These are phyloP conservation scores for Oreochromis spilurus DNA, from an alignment of 2,113 vertebrate genomes.

Conservation along the genomic window DNA sequence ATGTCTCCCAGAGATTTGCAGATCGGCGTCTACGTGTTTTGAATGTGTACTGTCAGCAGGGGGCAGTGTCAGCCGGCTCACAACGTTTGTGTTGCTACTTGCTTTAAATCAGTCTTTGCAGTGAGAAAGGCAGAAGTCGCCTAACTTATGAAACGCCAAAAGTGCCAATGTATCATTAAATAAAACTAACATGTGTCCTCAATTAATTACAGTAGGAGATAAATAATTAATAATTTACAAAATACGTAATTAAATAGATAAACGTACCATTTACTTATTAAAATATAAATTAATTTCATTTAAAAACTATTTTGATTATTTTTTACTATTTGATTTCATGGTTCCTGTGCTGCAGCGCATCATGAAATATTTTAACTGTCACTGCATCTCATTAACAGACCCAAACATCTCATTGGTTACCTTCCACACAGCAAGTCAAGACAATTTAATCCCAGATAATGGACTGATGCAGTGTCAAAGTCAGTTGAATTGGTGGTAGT, in stretches of 20 bases:
- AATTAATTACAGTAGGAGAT: neutral
- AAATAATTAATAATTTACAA: neutral
- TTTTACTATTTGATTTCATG: neutral
- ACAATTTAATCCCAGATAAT: too few relatives aligned
- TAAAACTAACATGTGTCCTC: neutral
- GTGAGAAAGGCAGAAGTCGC: neutral
- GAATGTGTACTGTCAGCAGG: neutral
- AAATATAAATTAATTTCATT: neutral
- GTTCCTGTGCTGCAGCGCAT: neutral
- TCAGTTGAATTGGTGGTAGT: neutral
- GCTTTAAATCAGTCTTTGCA: neutral
- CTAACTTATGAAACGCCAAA: neutral
- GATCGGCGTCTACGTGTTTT: neutral
- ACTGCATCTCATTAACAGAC: neutral
- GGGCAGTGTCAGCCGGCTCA: neutral
- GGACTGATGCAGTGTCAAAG: neutral
- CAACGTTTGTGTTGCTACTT: neutral
- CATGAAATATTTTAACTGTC: neutral
- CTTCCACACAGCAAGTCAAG: neutral
- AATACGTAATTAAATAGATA: neutral
- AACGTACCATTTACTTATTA: neutral
- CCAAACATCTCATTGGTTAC: neutral
- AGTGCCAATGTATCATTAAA: neutral
- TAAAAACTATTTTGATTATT: neutral
- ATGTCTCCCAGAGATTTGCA: neutral